These are phyloP conservation scores for Triplophysa siluroides DNA, from an alignment of 2,113 vertebrate genomes.

Conservation along the genomic window DNA sequence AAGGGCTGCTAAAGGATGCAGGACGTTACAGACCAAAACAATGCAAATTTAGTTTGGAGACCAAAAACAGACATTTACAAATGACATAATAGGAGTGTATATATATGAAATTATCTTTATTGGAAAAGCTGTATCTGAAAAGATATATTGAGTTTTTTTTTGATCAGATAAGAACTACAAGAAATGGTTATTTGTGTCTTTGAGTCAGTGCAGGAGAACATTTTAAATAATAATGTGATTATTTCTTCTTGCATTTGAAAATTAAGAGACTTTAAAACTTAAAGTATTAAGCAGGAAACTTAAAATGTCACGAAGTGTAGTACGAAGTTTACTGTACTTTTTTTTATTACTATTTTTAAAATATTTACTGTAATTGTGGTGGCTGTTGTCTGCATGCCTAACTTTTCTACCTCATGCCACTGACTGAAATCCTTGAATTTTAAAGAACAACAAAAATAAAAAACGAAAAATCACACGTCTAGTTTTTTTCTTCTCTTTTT, in stretches of 20 bases:
- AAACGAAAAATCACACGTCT: no score
- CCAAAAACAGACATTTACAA: neutral
- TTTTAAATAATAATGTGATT: neutral
- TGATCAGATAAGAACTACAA: neutral
- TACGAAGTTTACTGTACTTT: neutral
- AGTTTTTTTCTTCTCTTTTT: no score
- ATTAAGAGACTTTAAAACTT: no score
- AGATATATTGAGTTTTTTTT: no score
- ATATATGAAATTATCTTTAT: no score
- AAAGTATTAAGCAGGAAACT: neutral
- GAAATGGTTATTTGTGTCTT: neutral
- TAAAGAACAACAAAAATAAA: no score
- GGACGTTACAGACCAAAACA: neutral
- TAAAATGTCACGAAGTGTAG: neutral
- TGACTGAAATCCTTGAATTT: neutral
- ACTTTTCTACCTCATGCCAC: neutral
- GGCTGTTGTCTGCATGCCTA: neutral
- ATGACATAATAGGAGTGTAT: no score
- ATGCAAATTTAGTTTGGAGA: neutral
- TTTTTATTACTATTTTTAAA: no score
- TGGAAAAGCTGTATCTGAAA: no score
- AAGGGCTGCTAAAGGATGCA: neutral
- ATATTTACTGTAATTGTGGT: neutral
- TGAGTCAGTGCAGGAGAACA: neutral
- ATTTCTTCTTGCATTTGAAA: neutral